Conservation (phyloP, 2,797 vertebrate species). For the Tympanoctomys barrerae region DNA sequence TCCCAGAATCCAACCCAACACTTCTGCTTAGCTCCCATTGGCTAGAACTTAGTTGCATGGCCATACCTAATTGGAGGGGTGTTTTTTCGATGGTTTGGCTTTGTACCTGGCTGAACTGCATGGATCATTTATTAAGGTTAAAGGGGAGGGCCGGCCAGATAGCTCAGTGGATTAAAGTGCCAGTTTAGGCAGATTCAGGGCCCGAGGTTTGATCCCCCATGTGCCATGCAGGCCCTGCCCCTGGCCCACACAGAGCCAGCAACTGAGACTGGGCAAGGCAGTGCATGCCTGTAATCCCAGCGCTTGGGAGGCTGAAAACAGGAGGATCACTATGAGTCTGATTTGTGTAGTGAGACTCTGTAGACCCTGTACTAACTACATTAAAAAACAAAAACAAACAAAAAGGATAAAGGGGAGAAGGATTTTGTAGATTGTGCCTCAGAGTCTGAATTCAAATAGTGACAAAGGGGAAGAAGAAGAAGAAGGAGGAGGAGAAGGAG, state of each 20-base stretch:
- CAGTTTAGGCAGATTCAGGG: too few relatives aligned
- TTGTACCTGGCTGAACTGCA: not conserved
- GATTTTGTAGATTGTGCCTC: not conserved
- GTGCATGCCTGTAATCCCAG: too few relatives aligned
- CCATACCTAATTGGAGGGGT: not conserved
- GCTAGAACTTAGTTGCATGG: not conserved
- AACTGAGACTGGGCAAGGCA: too few relatives aligned
- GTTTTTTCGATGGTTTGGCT: not conserved
- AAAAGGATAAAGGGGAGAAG: not conserved
- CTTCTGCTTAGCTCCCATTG: slow-evolving; percentile 48
- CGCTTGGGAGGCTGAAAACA: too few relatives aligned
- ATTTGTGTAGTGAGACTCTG: too few relatives aligned
- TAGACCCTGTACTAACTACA: too few relatives aligned
- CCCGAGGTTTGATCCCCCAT: too few relatives aligned
- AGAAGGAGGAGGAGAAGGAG: not conserved
- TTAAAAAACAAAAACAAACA: too few relatives aligned
- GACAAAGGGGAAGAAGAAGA: not conserved
- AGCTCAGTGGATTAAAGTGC: too few relatives aligned
- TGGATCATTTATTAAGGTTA: not conserved
- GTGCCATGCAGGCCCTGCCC: too few relatives aligned
- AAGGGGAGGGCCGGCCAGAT: not conserved
- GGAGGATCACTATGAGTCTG: too few relatives aligned
- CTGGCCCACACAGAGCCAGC: too few relatives aligned
- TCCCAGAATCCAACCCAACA: not conserved
- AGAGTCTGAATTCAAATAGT: not conserved